phyloP scores from a whole-genome alignment of 1,140 invertebrate genomes.

The Drosophila nigromelanica region DNA sequence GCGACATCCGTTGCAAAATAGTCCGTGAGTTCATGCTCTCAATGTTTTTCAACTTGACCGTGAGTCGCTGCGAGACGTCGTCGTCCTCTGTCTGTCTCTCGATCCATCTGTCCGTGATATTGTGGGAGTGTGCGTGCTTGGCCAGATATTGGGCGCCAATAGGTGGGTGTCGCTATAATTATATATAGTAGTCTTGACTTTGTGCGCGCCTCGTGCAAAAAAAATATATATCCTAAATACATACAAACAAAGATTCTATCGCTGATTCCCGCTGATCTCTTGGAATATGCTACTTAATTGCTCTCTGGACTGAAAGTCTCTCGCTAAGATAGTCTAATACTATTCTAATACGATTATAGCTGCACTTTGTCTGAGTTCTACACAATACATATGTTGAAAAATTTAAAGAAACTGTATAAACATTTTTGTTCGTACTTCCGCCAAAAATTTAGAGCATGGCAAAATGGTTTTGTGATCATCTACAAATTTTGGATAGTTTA shows the following conservation, averaged over 20 bases:
- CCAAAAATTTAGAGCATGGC: neutral
- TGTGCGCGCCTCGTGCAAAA: slow-evolving; percentile 80
- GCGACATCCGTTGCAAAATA: slow-evolving; percentile 53
- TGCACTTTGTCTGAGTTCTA: neutral
- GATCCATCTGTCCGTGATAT: slow-evolving; percentile 24
- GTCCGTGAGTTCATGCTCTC: slow-evolving; percentile 45
- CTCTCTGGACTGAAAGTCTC: slow-evolving; percentile 1
- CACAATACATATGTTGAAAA: neutral
- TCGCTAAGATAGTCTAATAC: slow-evolving; percentile 3
- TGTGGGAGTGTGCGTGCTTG: slow-evolving; percentile 36
- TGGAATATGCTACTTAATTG: slow-evolving; percentile 22
- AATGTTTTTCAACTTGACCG: slow-evolving; percentile 81
- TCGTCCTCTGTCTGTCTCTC: slow-evolving; percentile 38
- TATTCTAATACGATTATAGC: neutral
- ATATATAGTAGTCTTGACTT: slow-evolving; percentile 75
- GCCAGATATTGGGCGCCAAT: slow-evolving; percentile 72
- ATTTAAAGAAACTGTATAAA: neutral
- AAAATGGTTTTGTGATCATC: no score
- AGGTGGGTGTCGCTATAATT: slow-evolving; percentile 82
- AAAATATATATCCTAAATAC: slow-evolving; percentile 34
- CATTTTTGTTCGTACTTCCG: neutral
- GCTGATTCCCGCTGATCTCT: slow-evolving; percentile 15
- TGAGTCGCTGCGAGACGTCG: slow-evolving; percentile 46
- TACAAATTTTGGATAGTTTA: no score
- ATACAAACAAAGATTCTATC: slow-evolving; percentile 19